These are phyloP conservation scores for Acanthaster planci DNA, from an alignment of 35 echinoderm and acorn worm species.

Conservation along the genomic window DNA sequence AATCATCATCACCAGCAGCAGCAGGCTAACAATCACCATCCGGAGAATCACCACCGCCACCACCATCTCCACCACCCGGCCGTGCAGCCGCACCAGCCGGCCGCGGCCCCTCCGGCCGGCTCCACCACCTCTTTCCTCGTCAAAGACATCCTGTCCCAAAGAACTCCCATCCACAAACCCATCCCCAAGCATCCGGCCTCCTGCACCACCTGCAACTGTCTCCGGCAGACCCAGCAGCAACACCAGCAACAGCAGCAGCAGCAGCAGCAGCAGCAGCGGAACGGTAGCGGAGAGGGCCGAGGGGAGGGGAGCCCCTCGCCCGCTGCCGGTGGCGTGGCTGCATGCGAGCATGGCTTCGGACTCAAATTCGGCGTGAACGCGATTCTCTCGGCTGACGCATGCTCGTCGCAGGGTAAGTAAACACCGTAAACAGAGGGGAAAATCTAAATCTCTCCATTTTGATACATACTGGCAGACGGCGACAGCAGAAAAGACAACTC, in stretches of 20 bases:
- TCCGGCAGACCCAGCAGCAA: conserved; percentile 41
- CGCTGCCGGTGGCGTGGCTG: not conserved
- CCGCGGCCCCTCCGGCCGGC: conserved; percentile 1
- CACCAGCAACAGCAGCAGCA: conserved; percentile 4
- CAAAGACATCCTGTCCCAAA: conserved; percentile 76
- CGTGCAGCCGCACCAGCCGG: not conserved
- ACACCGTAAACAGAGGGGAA: not conserved
- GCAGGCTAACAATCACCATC: conserved; percentile 7
- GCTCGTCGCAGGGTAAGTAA: conserved; percentile 51
- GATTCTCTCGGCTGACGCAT: conserved; percentile 35
- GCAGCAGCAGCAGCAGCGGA: conserved; percentile 12
- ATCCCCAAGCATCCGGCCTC: conserved; percentile 79
- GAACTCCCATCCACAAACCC: conserved; percentile 76
- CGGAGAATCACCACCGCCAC: not conserved
- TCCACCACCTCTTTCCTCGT: conserved; percentile 71
- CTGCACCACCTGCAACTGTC: conserved; percentile 76
- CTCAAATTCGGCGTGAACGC: conserved; percentile 60
- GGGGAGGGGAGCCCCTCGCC: conserved; percentile 6
- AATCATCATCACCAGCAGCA: not conserved
- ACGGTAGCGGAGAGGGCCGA: not conserved
- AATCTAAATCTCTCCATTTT: too few species aligned
- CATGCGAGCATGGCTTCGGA: conserved; percentile 5
- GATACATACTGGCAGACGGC: too few species aligned
- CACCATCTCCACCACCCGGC: not conserved
- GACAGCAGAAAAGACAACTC: too few species aligned